phyloP scores from a whole-genome alignment of 1,140 invertebrate genomes.

The Tetramorium parvispinum region DNA sequence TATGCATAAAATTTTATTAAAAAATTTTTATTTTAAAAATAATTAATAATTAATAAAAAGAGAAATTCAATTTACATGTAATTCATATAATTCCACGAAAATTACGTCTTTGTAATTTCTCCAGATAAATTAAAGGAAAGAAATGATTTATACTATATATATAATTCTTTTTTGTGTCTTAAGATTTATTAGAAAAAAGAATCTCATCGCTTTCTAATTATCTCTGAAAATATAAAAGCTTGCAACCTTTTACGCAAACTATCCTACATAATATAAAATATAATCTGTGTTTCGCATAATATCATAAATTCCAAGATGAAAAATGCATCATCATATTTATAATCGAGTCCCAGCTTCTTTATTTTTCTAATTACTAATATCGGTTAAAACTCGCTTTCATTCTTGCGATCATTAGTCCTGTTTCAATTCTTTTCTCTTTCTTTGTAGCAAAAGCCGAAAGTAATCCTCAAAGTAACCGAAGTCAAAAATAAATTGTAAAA shows the following conservation, averaged over 20 bases:
- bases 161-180: not conserved
- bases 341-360: not conserved
- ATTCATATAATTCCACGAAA: not conserved
- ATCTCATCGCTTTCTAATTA: not conserved
- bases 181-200: not conserved
- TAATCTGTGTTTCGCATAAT: not conserved
- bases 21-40: not conserved
- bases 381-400: not conserved
- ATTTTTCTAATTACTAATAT: not conserved
- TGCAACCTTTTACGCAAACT: not conserved
- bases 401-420: not conserved
- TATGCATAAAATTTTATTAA: not conserved
- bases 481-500: constrained; percentile 10
- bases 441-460: not conserved
- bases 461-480: not conserved
- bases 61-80: not conserved
- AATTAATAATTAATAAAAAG: constrained; percentile 8
- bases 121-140: not conserved
- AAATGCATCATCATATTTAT: not conserved
- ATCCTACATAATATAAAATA: not conserved
- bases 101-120: not conserved
- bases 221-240: not conserved
- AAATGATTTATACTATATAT: not conserved
- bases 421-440: not conserved
- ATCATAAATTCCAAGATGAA: not conserved